Evolutionary conservation across 2,888 invertebrate genomes (phyloP).

Genomic region (Diarsia mendica): DNA sequence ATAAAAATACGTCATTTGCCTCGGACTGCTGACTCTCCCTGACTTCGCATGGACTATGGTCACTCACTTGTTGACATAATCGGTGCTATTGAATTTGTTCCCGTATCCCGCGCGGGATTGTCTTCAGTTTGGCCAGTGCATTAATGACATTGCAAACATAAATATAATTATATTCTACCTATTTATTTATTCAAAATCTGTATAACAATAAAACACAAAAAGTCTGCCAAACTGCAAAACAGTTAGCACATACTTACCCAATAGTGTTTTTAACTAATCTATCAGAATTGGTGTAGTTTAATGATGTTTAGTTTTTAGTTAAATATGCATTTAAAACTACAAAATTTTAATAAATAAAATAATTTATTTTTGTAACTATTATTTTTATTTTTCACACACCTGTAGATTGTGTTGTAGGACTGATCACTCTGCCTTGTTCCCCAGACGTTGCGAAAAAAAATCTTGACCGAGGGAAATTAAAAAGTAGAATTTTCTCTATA

Average conservation of each 20-base stretch:
- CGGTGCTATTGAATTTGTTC: not conserved
- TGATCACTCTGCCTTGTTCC: not conserved
- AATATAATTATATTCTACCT: not conserved
- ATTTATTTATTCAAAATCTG: not conserved
- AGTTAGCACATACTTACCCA: no score
- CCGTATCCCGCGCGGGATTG: not conserved
- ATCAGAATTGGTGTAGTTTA: not conserved
- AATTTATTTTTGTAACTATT: not conserved
- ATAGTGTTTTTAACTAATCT: no score
- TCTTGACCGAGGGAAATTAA: not conserved
- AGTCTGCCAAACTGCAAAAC: no score
- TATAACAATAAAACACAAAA: no score
- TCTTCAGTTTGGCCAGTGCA: not conserved
- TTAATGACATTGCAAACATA: not conserved
- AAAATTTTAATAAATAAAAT: constrained; percentile 18
- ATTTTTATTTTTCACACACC: constrained; percentile 8
- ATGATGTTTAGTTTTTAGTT: not conserved
- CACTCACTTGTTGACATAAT: not conserved
- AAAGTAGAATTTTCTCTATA: not conserved
- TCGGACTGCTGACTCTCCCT: not conserved
- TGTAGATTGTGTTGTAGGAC: not conserved
- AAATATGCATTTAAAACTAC: constrained; percentile 15
- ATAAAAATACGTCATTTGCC: not conserved
- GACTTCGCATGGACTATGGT: not conserved
- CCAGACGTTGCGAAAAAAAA: not conserved